A percentile compares a stretch with the other conserved stretches of the same genome.
phyloP scores from a whole-genome alignment of 2,888 invertebrate genomes.

The Chloroclysta siterata region DNA sequence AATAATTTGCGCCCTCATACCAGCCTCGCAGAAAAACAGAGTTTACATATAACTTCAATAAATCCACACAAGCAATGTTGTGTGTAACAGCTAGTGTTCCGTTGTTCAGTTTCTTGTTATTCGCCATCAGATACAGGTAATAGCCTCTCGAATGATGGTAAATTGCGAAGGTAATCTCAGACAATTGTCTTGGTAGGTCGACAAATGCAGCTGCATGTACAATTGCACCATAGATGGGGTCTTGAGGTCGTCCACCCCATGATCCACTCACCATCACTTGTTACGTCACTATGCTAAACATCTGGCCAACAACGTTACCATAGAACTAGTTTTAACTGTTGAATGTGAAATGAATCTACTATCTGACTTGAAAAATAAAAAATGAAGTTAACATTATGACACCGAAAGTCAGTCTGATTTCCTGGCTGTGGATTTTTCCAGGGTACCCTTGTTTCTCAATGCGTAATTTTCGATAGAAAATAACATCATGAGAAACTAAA shows the following conservation, averaged over 20 bases:
- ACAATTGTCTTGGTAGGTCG: conserved; percentile 33
- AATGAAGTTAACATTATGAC: no score
- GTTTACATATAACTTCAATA: no score
- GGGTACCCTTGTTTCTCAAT: not conserved
- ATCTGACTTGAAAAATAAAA: no score
- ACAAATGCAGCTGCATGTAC: conserved; percentile 35
- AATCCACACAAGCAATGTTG: not conserved
- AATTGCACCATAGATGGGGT: conserved; percentile 27
- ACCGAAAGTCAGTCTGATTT: no score
- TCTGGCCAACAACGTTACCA: conserved; percentile 16
- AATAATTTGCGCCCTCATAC: no score
- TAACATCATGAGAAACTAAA: no score
- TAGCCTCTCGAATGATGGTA: conserved; percentile 26
- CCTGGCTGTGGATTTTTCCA: no score
- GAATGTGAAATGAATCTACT: not conserved
- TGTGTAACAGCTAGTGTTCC: not conserved
- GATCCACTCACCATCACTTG: conserved; percentile 36
- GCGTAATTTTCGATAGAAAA: no score
- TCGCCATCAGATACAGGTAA: conserved; percentile 25
- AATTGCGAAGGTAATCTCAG: conserved; percentile 24
- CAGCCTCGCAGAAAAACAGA: no score
- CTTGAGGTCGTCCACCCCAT: conserved; percentile 37
- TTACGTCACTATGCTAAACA: conserved; percentile 39
- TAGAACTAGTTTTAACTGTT: not conserved
- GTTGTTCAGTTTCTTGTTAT: conserved; percentile 9